Conservation (phyloP, 2,888 invertebrate species). For the Hartigia nigra region DNA sequence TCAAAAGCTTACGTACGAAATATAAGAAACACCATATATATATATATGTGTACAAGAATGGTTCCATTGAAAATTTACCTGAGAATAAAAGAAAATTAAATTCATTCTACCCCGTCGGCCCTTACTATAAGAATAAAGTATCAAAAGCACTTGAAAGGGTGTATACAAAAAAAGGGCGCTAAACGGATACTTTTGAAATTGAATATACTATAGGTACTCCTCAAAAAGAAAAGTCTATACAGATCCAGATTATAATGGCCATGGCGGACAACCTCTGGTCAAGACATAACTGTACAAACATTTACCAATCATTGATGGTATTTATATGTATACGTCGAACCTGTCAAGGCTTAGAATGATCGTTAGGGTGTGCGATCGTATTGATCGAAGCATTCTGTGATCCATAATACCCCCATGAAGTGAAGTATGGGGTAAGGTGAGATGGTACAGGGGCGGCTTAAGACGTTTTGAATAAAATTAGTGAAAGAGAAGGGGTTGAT, state of each 20-base stretch:
- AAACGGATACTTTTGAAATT: neutral
- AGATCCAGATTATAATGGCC: neutral
- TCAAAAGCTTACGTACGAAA: neutral
- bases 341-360: neutral
- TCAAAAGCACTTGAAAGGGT: neutral
- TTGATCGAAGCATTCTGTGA: constrained; percentile 22
- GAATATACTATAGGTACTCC: neutral
- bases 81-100: neutral
- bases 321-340: neutral
- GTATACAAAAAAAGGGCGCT: neutral
- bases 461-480: neutral
- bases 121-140: neutral
- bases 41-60: neutral
- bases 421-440: neutral
- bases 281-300: neutral
- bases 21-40: neutral
- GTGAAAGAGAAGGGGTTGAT: neutral
- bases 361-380: neutral
- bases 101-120: neutral
- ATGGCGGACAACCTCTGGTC: neutral
- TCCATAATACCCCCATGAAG: constrained; percentile 15
- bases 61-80: neutral
- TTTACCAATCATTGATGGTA: neutral
- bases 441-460: neutral
- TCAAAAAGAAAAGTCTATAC: neutral